A percentile compares a stretch with the other conserved stretches of the same genome.
These are phyloP conservation scores for Macrosteles quadrilineatus DNA, from an alignment of 1,140 invertebrate species.

Conservation along the genomic window DNA sequence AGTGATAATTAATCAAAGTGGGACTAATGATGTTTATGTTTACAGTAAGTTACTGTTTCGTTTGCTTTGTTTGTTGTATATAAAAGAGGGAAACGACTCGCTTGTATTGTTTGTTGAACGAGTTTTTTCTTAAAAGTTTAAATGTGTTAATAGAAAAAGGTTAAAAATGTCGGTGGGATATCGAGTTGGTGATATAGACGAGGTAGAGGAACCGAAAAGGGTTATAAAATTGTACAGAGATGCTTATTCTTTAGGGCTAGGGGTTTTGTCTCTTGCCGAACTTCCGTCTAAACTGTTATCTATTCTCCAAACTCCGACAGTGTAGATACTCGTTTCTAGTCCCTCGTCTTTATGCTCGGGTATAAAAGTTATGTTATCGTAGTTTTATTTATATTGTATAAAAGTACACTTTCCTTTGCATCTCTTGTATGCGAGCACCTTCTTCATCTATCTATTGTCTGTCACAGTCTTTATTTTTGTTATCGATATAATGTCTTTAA, in stretches of 20 bases:
- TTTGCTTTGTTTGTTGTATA: constrained; percentile 34
- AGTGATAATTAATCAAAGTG: constrained; percentile 31
- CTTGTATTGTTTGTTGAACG: constrained; percentile 13
- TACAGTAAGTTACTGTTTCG: constrained; percentile 24
- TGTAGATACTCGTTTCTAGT: constrained; percentile 31
- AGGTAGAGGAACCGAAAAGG: constrained; percentile 23
- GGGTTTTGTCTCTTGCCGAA: constrained; percentile 27
- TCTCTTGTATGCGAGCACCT: constrained; percentile 16
- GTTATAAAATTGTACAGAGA: constrained; percentile 26
- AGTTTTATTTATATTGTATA: constrained; percentile 25
- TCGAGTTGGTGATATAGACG: constrained; percentile 13
- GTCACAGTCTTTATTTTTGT: constrained; percentile 9
- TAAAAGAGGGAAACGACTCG: constrained; percentile 19
- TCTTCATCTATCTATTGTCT: constrained; percentile 19
- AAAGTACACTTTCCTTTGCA: constrained; percentile 29
- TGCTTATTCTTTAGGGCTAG: constrained; percentile 18
- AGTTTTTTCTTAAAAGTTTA: constrained; percentile 30
- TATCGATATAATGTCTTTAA: not conserved
- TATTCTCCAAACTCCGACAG: constrained; percentile 17
- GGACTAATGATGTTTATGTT: constrained; percentile 17
- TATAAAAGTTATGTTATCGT: constrained; percentile 20
- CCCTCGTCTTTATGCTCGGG: constrained; percentile 23
- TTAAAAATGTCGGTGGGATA: not conserved
- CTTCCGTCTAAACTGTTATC: constrained; percentile 20
- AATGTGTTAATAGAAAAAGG: constrained; percentile 29